Base-by-base conservation (phyloP, 2,113 vertebrate genomes). In the Toxotes jaculatrix region DNA sequence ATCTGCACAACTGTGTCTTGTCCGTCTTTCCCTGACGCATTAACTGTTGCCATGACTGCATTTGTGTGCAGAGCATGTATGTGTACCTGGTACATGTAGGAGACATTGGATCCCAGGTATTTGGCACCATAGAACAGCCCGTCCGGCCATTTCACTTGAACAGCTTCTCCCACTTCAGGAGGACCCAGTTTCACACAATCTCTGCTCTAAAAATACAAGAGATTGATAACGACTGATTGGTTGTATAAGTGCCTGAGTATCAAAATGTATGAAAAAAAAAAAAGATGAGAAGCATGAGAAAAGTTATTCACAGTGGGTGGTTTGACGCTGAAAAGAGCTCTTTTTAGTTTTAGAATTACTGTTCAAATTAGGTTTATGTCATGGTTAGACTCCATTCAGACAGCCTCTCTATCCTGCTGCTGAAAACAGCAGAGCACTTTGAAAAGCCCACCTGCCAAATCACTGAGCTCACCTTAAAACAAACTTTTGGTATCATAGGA, bases 61-160 rank as follows among this genome's bases (percentile, higher is more conserved):
- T 49, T 2, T 38, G 31, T 57, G 7, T 34, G 6, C 10, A 27
- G n/a, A 1, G 2, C 9, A 23, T 14, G 32, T 61, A 4, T 72
- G 91, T 93, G 86, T 92, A 99, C 98, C 96, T 98, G 97, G 91
- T 98, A 98, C 96, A 97, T 98, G 85, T 97, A 94, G 71, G 96
- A 94, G 69, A 96, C 90, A 75, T 97, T 99, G 63, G 96, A 95
- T 90, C 97, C 97, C 42, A 98, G 93, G 82, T 99, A 99, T 89
- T 98, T 99, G 42, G 97, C 98, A n/a, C 95, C 95, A 11, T 99
- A 99, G 86, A 97, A 96, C 81, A 98, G 96, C 84, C 98, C 98
- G 89, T 99, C 98, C 0, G 98, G 96, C 98, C 98, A 99, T 91
- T 98, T 99, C 78, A 99, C 98, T 93, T 97, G 97, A 70, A 99